Evolutionary conservation across 1,140 invertebrate genomes (phyloP).

Genomic region (Apis florea): DNA sequence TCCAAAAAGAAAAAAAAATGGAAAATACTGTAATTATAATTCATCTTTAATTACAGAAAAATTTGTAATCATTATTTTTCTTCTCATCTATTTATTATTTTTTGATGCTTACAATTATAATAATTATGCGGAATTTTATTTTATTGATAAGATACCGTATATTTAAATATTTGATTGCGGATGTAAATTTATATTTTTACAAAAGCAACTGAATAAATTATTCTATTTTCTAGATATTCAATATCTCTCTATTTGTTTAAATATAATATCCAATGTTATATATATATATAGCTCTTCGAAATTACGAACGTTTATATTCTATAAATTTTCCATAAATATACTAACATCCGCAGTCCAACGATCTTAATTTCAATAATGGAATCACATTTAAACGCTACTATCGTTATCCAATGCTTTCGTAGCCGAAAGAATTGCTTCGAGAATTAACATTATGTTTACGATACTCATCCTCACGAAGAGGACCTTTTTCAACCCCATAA

Average conservation of each 20-base stretch:
- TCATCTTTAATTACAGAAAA: background rate
- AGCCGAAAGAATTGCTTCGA: conserved; percentile 1
- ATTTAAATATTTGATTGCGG: background rate
- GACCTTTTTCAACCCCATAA: background rate
- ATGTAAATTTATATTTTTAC: too few species aligned
- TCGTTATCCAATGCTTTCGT: background rate
- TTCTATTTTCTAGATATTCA: too few species aligned
- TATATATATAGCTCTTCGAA: too few species aligned
- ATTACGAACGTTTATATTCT: too few species aligned
- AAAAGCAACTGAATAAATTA: too few species aligned
- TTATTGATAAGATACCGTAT: background rate
- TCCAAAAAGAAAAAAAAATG: background rate
- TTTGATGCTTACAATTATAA: background rate
- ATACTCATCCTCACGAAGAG: background rate
- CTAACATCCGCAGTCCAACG: too few species aligned
- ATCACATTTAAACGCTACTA: too few species aligned
- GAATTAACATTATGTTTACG: conserved; percentile 18
- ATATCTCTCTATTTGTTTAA: too few species aligned
- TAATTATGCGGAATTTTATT: background rate
- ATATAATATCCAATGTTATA: too few species aligned
- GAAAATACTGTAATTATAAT: background rate
- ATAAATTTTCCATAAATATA: too few species aligned
- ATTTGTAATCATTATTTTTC: background rate
- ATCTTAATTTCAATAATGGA: background rate
- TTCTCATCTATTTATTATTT: background rate